Evolutionary conservation across 2,113 vertebrate genomes (phyloP), one percentile per base, ranked within the genome.

Genomic region (Calyptommatus sinebrachiatus): DNA sequence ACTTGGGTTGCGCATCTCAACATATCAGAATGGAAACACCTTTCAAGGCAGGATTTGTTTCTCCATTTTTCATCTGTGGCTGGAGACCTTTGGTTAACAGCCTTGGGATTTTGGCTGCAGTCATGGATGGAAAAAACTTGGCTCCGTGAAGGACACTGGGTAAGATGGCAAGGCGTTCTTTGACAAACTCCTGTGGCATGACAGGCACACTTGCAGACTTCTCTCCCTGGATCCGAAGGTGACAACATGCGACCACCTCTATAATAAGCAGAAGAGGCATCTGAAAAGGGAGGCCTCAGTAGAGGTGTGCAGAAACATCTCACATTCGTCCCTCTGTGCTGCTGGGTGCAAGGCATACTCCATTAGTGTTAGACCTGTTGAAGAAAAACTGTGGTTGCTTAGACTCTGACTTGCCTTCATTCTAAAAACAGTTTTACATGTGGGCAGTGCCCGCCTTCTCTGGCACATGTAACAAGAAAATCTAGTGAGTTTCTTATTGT

Each of bases 231-330:
- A 11, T 16, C 41, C 26, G 5, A 48, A 60, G 50, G 28, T 22
- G 53, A 62, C 7, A 26, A 31, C 29, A 8, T 31, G n/a, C 22
- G 28, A 12, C n/a, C 22, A 29, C 18, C 63, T 7, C 20, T 16
- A 24, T 28, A 29, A 18, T 11, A 70, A 69, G 26, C 20, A 31
- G 62, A 10, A 61, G 61, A 29, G 29, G 31, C 7, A 66, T 81
- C 53, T 61, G 50, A 18, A 31, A 75, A 76, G 12, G 66, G 73
- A 0, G 18, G 48, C 21, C 10, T 57, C 29, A 68, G 60, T 2
- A 10, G 50, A 69, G 76, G 71, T 2, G 65, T 50, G 28, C 71
- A 68, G 12, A 46, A 28, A 65, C 82, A 83, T 50, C 66, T 75
- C 53, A 41, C 3, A 24, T 70, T 57, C 29, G 63, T 48, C 67